Conservation (phyloP, 1,140 invertebrate genomes). For the Ceratosolen solmsi region DNA sequence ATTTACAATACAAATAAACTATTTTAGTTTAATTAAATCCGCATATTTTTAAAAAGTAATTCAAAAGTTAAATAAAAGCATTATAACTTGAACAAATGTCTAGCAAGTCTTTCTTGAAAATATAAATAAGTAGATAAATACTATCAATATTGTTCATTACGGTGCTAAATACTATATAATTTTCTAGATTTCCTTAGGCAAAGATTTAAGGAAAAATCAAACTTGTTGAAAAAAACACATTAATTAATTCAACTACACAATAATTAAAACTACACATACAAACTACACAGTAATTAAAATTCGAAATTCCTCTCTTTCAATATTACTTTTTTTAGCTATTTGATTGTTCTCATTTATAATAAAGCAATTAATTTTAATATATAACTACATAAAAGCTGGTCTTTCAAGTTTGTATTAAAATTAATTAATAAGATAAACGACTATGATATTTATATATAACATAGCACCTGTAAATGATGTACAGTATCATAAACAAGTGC, state of each 20-base stretch:
- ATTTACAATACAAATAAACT: background rate
- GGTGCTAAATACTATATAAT: conserved; percentile 29
- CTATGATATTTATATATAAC: conserved; percentile 44
- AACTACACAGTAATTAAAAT: conserved; percentile 2
- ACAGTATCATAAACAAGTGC: conserved; percentile 48
- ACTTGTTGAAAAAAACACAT: background rate
- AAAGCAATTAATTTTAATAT: conserved; percentile 65
- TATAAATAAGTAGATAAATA: conserved; percentile 21
- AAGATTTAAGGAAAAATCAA: background rate
- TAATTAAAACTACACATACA: too few species aligned
- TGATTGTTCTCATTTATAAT: conserved; percentile 4
- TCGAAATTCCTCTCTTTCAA: conserved; percentile 13
- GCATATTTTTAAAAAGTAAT: background rate
- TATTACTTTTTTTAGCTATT: conserved; percentile 9
- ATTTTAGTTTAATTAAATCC: background rate
- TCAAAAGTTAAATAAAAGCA: background rate
- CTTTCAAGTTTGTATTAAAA: conserved; percentile 66
- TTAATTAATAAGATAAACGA: conserved; percentile 54
- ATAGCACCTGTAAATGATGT: conserved; percentile 47
- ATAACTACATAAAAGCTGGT: conserved; percentile 63
- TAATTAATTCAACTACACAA: background rate
- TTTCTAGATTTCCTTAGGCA: conserved; percentile 25
- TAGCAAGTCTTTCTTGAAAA: conserved; percentile 30
- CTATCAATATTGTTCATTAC: conserved; percentile 23
- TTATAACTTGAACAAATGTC: background rate